Evolutionary conservation across 37 sponge, comb jelly and placozoan species (phyloP), one percentile per base, ranked within the genome.

Genomic region (Petrosia ficiformis): DNA sequence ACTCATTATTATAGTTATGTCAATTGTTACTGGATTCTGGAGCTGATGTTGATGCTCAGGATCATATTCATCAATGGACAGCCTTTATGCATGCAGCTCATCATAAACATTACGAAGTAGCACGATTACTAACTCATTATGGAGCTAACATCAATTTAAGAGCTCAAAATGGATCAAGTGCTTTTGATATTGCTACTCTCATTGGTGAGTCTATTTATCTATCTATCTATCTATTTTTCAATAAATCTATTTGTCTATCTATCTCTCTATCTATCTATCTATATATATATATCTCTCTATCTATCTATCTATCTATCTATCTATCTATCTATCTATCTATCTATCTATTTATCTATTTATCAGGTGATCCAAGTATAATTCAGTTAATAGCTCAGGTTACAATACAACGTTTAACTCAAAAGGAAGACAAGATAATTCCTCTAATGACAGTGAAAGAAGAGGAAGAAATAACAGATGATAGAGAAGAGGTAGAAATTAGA

Each of bases 61-160:
- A 94, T 60, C 28, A 44, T 10, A 57, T 80, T 30, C 35, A 86
- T 67, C 80, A 80, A 1, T 94, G 94, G 94, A 94, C 91, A 34
- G 84, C 92, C 16, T 72, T 94, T 73, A 90, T 94, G 91, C 94
- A 81, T 39, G 91, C 94, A 16, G 81, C 75, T 14, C 85, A 94
- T 39, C 82, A 90, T 58, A 83, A 77, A 92, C 90, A 74, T 10
- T 76, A 86, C 39, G 76, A 65, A 22, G 83, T 84, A 40, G 90
- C 78, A 35, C 61, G 73, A 86, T 59, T 86, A 16, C 80, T 86
- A 10, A 68, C 79, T 16, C 31, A 65, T 3, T 32, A 77, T 64
- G 85, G 85, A 2, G 90, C 90, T 39, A 83, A 86, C 42, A 83
- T 94, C 31, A 84, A 60, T 40, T 21, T 90, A 2, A 71, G 83